Conservation (phyloP, 2,113 vertebrate species). For the Morphnarchus princeps region DNA sequence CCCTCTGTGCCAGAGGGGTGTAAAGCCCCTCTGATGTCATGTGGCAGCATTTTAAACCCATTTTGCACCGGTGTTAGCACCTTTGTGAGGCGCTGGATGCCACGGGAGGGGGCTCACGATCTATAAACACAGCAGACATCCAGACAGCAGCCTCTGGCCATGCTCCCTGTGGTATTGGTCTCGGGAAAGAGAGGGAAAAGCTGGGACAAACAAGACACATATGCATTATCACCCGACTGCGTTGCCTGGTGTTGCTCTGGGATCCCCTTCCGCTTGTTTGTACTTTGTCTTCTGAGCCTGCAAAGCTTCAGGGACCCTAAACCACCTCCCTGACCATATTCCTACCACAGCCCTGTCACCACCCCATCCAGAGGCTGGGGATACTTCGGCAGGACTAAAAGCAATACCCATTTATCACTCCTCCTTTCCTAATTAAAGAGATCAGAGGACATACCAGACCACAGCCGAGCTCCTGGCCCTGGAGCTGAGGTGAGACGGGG, state of each 20-base stretch:
- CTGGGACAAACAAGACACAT: not conserved
- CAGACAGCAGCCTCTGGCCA: not conserved
- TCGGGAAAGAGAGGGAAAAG: not conserved
- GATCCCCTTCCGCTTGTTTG: not conserved
- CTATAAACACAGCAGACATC: not conserved
- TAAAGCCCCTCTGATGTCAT: not conserved
- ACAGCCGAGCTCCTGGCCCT: not conserved
- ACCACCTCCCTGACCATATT: not conserved
- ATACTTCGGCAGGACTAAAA: not conserved
- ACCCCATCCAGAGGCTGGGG: not conserved
- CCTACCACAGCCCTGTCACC: not conserved
- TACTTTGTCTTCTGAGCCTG: not conserved
- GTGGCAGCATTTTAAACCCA: not conserved
- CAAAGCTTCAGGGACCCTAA: not conserved
- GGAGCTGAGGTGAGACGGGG: not conserved
- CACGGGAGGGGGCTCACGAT: not conserved
- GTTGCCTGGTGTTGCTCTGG: not conserved
- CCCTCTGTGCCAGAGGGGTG: not conserved
- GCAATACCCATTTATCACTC: not conserved
- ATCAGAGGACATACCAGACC: not conserved
- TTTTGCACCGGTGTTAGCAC: not conserved
- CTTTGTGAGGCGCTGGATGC: not conserved
- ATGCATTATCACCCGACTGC: not conserved
- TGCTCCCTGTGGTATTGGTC: not conserved
- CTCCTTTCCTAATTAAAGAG: not conserved